These are phyloP conservation scores for Drosophila robusta DNA, from an alignment of 2,888 invertebrate species.

Conservation along the genomic window DNA sequence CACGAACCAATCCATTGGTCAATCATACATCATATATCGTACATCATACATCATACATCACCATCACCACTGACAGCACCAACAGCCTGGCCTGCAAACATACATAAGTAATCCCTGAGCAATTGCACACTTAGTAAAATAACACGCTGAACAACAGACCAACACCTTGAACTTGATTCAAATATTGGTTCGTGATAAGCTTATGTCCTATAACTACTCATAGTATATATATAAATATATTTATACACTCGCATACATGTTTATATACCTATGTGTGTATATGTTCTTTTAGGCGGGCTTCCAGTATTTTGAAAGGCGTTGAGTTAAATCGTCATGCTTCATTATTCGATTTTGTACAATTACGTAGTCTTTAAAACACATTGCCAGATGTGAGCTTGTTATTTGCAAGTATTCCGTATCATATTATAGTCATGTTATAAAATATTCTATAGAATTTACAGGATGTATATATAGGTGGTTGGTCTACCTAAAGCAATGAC, in stretches of 20 bases:
- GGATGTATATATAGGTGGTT: constrained; percentile 15
- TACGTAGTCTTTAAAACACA: constrained; percentile 46
- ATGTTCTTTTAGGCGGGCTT: constrained; percentile 61
- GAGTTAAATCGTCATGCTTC: constrained; percentile 33
- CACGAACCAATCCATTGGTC: constrained; percentile 43
- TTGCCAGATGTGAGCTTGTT: constrained; percentile 42
- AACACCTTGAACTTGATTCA: constrained; percentile 20
- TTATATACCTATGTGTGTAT: constrained; percentile 41
- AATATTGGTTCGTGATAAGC: constrained; percentile 49
- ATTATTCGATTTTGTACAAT: constrained; percentile 45
- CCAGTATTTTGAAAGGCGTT: constrained; percentile 50
- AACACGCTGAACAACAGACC: constrained; percentile 30
- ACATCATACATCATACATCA: constrained; percentile 10
- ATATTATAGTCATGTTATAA: constrained; percentile 20
- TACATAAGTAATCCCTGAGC: constrained; percentile 53
- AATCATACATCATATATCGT: constrained; percentile 8
- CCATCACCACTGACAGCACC: constrained; percentile 11
- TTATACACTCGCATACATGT: constrained; percentile 16
- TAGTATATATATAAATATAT: constrained; percentile 33
- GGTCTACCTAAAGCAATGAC: constrained; percentile 36
- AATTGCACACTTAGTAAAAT: constrained; percentile 41
- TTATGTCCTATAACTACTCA: constrained; percentile 19
- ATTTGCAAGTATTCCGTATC: constrained; percentile 23
- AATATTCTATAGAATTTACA: constrained; percentile 24
- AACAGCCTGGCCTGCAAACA: constrained; percentile 11